A percentile compares a stretch with the other conserved stretches of the same genome.
These are phyloP conservation scores for Pristionchus arcanus DNA, from an alignment of 2,888 invertebrate species.

Conservation along the genomic window DNA sequence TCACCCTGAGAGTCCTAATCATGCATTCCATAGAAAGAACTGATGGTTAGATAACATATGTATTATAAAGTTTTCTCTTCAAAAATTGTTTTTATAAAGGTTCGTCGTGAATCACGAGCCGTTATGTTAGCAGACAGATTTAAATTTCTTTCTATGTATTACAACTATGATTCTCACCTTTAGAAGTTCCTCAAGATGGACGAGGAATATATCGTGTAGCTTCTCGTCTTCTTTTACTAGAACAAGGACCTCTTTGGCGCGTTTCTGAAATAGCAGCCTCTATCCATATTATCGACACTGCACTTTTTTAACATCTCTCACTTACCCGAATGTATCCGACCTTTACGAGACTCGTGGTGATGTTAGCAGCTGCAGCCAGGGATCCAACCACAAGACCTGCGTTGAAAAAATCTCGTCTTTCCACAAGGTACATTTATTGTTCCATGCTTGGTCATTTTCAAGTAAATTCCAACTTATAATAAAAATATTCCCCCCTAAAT, in stretches of 20 bases:
- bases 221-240: conserved; percentile 26
- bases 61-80: too few relatives aligned
- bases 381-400: conserved; percentile 65
- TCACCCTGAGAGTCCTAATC: too few relatives aligned
- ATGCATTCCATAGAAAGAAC: too few relatives aligned
- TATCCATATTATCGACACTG: background rate
- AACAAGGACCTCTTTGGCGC: conserved; percentile 3
- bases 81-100: too few relatives aligned
- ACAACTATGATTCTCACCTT: background rate
- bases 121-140: too few relatives aligned
- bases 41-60: too few relatives aligned
- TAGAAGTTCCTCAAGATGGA: conserved; percentile 29
- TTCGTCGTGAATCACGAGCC: too few relatives aligned
- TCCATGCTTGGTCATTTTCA: too few relatives aligned
- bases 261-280: background rate
- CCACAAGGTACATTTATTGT: too few relatives aligned
- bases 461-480: too few relatives aligned
- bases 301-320: background rate
- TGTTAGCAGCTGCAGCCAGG: conserved; percentile 64
- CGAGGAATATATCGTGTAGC: conserved; percentile 25
- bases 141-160: background rate
- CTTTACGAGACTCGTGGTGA: conserved; percentile 62
- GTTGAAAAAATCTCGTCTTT: background rate
- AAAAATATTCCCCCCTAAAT: too few relatives aligned
- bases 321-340: conserved; percentile 55